Evolutionary conservation across 1,140 invertebrate species (phyloP), one percentile per base, ranked within the genome.

Genomic region (Cyrtorhinus lividipennis): DNA sequence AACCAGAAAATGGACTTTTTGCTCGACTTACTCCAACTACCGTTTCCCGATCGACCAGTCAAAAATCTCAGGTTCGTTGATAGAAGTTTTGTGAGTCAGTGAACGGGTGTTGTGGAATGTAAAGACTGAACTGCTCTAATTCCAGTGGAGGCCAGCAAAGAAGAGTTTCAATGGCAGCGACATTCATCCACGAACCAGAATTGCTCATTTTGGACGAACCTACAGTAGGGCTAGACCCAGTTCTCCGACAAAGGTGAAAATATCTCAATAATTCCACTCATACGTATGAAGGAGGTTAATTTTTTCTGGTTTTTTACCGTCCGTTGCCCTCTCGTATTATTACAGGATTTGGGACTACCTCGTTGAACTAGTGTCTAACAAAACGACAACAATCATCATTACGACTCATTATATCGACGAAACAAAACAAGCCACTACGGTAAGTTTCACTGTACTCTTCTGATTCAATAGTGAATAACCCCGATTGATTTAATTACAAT

Each of bases 371-470:
- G 87, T 88, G 66, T 82, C 82, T 74, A 84, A 84, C 61, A 82
- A 84, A 24, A 81, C 83, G 68, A 92, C 88, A 70, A 95, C 91
- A 3, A 87, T 95, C 64, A 92, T 95, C 66, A 90, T 95, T 67
- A 95, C 92, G 1, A 95, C 92, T 20, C 91, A 95, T 78, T 95
- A 94, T 69, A 92, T 94, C 65, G 90, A 94, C 73, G 92, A 95
- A 73, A 92, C 92, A 0, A 75, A 88, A 67, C 88, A 92, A 76
- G 90, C 90, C 38, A 83, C 91, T 72, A 84, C 83, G 71, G 88
- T 92, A 79, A 80, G 77, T 59, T 8, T 56, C 30, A 38, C 15
- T 38, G 15, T 15, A 8, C 30, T 38, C 30, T 38, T 38, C 30
- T 8, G 5, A 38, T 38, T n/a, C n/a, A n/a, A n/a, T n/a, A n/a